A percentile compares a stretch with the other conserved stretches of the same genome.
Conservation (phyloP, 2,888 invertebrate species). For the Rotaria sp. region DNA sequence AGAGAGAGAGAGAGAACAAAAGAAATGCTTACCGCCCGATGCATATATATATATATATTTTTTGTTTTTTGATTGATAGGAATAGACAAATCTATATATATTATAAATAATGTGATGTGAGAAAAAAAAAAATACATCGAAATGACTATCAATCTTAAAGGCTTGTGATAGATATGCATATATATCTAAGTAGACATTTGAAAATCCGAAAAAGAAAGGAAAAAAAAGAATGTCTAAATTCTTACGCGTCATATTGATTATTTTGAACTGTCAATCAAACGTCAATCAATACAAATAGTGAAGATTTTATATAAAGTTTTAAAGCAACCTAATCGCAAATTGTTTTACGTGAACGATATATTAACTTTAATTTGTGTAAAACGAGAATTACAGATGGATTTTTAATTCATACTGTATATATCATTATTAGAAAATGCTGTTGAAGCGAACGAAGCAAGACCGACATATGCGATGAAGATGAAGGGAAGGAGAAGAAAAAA, state of each 20-base stretch:
- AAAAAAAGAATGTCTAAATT: not conserved
- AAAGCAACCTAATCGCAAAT: not conserved
- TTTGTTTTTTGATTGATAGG: constrained; percentile 4
- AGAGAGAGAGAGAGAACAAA: not conserved
- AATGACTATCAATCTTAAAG: constrained; percentile 23
- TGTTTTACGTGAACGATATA: not conserved
- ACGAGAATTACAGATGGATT: too few species aligned
- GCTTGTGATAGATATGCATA: not conserved
- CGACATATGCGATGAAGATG: too few species aligned
- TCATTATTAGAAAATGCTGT: not conserved
- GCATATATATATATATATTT: not conserved
- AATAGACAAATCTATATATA: constrained; percentile 24
- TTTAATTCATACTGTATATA: not conserved
- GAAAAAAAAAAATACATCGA: not conserved
- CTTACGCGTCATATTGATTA: not conserved
- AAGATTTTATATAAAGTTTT: not conserved
- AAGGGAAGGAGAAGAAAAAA: not conserved
- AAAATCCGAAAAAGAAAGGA: not conserved
- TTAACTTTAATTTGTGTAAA: too few species aligned
- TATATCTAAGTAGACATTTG: not conserved
- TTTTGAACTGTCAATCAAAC: not conserved
- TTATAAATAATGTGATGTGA: not conserved
- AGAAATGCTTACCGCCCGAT: not conserved
- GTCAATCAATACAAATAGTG: not conserved
- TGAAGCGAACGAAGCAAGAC: not conserved